Conservation (phyloP, 2,888 invertebrate species). For the Listrodromus nycthemerus region DNA sequence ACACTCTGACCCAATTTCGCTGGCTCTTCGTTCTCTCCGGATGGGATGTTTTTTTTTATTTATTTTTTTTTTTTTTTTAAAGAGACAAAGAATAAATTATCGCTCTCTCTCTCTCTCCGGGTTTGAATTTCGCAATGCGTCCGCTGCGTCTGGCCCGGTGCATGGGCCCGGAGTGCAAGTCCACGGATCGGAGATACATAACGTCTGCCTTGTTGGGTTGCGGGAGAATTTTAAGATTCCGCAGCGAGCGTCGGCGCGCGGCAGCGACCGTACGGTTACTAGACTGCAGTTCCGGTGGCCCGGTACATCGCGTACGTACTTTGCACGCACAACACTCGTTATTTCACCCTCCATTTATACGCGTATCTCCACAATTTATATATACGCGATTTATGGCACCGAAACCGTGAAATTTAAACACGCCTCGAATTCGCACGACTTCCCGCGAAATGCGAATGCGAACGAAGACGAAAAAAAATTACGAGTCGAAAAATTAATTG, state of each 20-base stretch:
- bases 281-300: constrained; percentile 79
- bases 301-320: constrained; percentile 7
- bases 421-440: background rate
- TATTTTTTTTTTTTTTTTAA: constrained; percentile 9
- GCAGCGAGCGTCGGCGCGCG: constrained; percentile 31
- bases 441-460: background rate
- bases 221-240: constrained; percentile 66
- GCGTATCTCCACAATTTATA: background rate
- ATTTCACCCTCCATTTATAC: constrained; percentile 14
- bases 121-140: constrained; percentile 52
- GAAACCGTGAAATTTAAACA: constrained; percentile 41
- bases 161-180: constrained; percentile 50
- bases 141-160: constrained; percentile 30
- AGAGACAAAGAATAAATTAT: constrained; percentile 65
- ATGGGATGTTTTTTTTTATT: constrained; percentile 17
- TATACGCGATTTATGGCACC: constrained; percentile 11
- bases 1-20: constrained; percentile 58
- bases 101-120: constrained; percentile 32
- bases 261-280: constrained; percentile 73
- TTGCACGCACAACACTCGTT: constrained; percentile 10
- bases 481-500: background rate
- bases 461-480: background rate
- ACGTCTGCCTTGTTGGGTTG: constrained; percentile 4
- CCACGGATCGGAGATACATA: constrained; percentile 42
- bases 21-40: constrained; percentile 27